A percentile compares a stretch with the other conserved stretches of the same genome.
Conservation (phyloP, 64 coral and sea anemone species). For the Montipora capricornis region DNA sequence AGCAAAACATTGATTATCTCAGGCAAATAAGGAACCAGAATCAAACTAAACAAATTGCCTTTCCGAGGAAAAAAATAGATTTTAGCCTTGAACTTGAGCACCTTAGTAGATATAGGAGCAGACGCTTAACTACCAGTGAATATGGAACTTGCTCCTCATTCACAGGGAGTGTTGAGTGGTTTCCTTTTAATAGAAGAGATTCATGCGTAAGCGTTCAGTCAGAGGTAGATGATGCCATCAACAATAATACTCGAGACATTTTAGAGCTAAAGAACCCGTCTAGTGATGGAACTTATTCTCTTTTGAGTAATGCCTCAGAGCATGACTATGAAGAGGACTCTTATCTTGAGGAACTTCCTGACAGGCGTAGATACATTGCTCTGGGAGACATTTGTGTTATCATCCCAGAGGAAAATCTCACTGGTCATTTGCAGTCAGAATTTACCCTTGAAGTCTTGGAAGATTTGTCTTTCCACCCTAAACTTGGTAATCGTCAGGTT, state of each 20-base stretch:
- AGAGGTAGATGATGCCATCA: slow-evolving; percentile 15
- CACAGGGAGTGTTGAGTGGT: slow-evolving; percentile 45
- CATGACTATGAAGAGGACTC: slow-evolving; percentile 12
- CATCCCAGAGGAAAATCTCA: slow-evolving; percentile 88
- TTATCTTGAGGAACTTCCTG: slow-evolving; percentile 38
- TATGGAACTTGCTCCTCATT: slow-evolving; percentile 80
- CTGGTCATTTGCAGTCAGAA: slow-evolving; percentile 86
- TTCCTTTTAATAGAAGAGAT: neutral
- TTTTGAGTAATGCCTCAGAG: slow-evolving; percentile 61
- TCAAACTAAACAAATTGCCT: slow-evolving; percentile 9
- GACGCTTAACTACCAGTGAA: slow-evolving; percentile 74
- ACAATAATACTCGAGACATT: neutral
- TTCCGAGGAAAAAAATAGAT: slow-evolving; percentile 62
- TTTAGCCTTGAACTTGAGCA: slow-evolving; percentile 74
- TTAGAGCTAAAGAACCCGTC: neutral
- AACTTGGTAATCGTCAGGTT: slow-evolving; percentile 54
- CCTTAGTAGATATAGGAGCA: neutral
- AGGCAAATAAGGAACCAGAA: slow-evolving; percentile 9
- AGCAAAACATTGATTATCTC: slow-evolving; percentile 78
- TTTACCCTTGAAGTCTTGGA: slow-evolving; percentile 89
- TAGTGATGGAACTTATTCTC: slow-evolving; percentile 9
- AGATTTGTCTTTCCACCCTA: slow-evolving; percentile 73
- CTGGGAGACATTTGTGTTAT: slow-evolving; percentile 90
- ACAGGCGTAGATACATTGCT: slow-evolving; percentile 70
- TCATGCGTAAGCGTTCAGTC: slow-evolving; percentile 22